Evolutionary conservation across 37 sponge, comb jelly and placozoan genomes (phyloP).

Genomic region (Oscarella lobularis): DNA sequence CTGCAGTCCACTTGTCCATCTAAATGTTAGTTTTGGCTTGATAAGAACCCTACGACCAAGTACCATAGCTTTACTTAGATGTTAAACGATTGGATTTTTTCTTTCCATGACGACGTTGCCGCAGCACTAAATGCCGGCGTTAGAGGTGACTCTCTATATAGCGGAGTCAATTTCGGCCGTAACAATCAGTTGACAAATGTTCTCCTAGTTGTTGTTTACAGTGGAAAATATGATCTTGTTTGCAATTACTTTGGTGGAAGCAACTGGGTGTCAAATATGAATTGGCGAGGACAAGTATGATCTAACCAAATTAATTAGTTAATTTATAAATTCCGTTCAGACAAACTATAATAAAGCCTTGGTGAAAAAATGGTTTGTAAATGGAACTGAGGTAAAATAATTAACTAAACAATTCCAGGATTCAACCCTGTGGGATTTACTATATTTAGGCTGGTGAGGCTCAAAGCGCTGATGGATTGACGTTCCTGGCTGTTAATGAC

Average conservation of each 20-base stretch:
- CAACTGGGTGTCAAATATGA: constrained; percentile 19
- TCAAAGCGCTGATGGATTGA: not conserved
- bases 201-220: constrained; percentile 24
- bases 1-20: constrained; percentile 14
- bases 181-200: not conserved
- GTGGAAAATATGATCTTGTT: constrained; percentile 26
- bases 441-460: constrained; percentile 2
- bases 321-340: constrained; percentile 3
- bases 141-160: not conserved
- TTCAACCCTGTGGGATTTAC: not conserved
- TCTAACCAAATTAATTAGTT: not conserved
- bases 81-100: constrained; percentile 17
- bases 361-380: not conserved
- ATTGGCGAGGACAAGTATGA: constrained; percentile 19
- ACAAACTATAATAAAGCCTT: not conserved
- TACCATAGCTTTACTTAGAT: no score
- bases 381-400: not conserved
- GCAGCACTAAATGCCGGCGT: constrained; percentile 11
- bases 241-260: constrained; percentile 26
- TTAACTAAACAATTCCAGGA: not conserved
- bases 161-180: not conserved
- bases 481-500: constrained; percentile 8
- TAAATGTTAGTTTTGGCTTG: no score
- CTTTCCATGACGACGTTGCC: constrained; percentile 16
- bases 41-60: no score